These are phyloP conservation scores for Dicranocentrus wangi DNA, from an alignment of 2,888 invertebrate genomes.

Conservation along the genomic window DNA sequence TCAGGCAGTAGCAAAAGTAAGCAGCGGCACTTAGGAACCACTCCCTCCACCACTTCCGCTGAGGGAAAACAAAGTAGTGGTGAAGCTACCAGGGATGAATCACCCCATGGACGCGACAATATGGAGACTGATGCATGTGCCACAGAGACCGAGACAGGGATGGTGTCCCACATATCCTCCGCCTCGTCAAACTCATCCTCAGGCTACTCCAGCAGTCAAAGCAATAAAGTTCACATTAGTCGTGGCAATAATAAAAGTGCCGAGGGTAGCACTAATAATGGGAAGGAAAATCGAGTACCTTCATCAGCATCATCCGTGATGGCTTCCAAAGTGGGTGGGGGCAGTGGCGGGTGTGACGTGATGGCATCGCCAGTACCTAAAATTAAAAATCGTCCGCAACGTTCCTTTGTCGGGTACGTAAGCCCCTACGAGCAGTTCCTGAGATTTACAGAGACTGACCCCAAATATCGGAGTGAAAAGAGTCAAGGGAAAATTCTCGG, in stretches of 20 bases:
- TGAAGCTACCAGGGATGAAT: too few species aligned
- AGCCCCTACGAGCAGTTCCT: slow-evolving; percentile 61
- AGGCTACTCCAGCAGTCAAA: slow-evolving; percentile 11
- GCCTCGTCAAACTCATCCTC: slow-evolving; percentile 25
- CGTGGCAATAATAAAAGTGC: slow-evolving; percentile 28
- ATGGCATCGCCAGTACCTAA: not conserved
- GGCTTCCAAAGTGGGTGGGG: not conserved
- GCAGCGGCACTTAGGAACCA: not conserved
- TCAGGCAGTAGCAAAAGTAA: slow-evolving; percentile 12
- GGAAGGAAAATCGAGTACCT: slow-evolving; percentile 33
- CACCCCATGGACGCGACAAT: not conserved
- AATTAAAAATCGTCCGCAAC: slow-evolving; percentile 29
- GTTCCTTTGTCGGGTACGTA: slow-evolving; percentile 30
- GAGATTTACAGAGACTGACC: slow-evolving; percentile 63
- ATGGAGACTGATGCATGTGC: slow-evolving; percentile 45
- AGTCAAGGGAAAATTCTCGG: too few species aligned
- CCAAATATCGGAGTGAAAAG: too few species aligned
- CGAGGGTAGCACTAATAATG: not conserved
- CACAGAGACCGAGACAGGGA: slow-evolving; percentile 27
- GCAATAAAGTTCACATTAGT: slow-evolving; percentile 1
- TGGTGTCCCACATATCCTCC: slow-evolving; percentile 1
- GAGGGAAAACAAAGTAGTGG: not conserved
- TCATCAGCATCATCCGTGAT: slow-evolving; percentile 25
- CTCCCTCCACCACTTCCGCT: not conserved
- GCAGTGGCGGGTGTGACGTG: not conserved